Evolutionary conservation across 92 coral and sea anemone genomes (phyloP), one percentile per base, ranked within the genome.

Genomic region (Diadumene lineata): DNA sequence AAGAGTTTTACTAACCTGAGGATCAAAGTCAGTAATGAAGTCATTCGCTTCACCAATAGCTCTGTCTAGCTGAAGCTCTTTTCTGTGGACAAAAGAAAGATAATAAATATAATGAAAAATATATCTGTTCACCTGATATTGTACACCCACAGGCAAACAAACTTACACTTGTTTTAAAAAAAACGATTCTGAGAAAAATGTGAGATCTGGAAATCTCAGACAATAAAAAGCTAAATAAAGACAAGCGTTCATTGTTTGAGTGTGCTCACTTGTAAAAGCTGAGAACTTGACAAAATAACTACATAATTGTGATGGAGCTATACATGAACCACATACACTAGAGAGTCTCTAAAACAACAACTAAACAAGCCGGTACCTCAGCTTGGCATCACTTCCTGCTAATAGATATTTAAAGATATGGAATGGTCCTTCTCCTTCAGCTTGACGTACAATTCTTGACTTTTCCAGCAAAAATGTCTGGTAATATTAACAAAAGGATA

Each of bases 401-500:
- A 92, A 70, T 25, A 94, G 79, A 76, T 94, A 94, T 48, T 92
- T 76, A 43, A 94, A 92, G 32, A 94, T 80, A 73, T 94, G 90
- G 71, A 94, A 94, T 17, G 93, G 87, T 10, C 91, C 83, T 80
- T 94, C 98, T 26, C 88, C 92, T 19, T 92, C 96, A 32, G 85
- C 79, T 62, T 86, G 91, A 8, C 97, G 91, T 31, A 94, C 98
- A 72, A 92, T 91, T 84, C 96, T 83, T 43, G 88, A 86, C 79
- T 94, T 94, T 73, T 94, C 96, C 58, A 94, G 56, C 4, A 94
- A 88, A 74, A 94, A 94, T n/a, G 96, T 88, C 98, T 94, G 60
- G 60, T 53, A 25, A 53, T 53, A 48, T 58, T 22, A 21, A 58
- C 6, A 7, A 17, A 58, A 53, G 6, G n/a, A 8, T 6, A 16